Percentiles rank a stretch among this genome's conserved stretches.
Evolutionary conservation across 1,140 invertebrate genomes (phyloP).

Genomic region (Meloidogyne exigua): DNA sequence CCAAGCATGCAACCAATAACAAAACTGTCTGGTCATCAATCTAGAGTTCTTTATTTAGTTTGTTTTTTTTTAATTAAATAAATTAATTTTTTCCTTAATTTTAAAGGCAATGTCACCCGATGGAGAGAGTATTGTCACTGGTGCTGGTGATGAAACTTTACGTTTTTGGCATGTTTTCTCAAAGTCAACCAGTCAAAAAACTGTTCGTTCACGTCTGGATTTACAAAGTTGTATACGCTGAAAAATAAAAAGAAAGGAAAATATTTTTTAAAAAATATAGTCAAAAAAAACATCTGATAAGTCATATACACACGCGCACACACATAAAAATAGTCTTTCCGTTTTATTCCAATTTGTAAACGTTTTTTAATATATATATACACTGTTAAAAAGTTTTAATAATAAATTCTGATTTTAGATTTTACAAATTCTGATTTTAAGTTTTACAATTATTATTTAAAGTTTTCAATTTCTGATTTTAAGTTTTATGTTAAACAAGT

Average conservation of each 20-base stretch:
- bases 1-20: slow-evolving; percentile 84
- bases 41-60: slow-evolving; percentile 86
- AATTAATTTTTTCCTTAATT: slow-evolving; percentile 19
- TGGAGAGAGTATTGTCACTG: slow-evolving; percentile 97
- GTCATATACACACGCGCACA: background rate
- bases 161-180: slow-evolving; percentile 66
- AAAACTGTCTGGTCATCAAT: slow-evolving; percentile 95
- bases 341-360: background rate
- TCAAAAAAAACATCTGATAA: background rate
- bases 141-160: slow-evolving; percentile 96
- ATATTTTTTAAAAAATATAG: background rate
- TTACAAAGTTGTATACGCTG: slow-evolving; percentile 38
- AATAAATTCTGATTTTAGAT: background rate
- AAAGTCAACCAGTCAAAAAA: slow-evolving; percentile 38
- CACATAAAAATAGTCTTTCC: background rate
- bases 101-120: slow-evolving; percentile 87
- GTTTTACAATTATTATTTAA: no score
- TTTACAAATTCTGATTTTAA: no score
- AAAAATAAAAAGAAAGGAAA: background rate
- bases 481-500: no score
- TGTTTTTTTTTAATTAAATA: slow-evolving; percentile 46
- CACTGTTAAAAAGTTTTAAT: background rate
- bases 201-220: slow-evolving; percentile 42
- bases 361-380: background rate
- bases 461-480: no score